Conservation (phyloP, 2,888 invertebrate species). For the Glaucopsyche alexis region DNA sequence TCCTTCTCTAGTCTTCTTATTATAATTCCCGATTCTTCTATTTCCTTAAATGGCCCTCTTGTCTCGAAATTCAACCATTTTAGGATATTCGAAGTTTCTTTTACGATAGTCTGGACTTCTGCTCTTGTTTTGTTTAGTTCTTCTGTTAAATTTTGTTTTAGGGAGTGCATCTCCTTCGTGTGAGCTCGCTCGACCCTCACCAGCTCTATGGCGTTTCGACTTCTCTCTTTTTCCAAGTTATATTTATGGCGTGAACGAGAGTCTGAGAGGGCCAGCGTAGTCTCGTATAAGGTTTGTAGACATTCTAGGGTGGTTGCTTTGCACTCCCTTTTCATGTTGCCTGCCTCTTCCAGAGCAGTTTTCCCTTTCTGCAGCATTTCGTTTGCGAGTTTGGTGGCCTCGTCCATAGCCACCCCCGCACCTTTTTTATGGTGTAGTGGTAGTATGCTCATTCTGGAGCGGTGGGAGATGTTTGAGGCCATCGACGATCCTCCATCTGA, state of each 20-base stretch:
- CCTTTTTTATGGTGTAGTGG: not conserved
- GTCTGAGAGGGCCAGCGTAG: conserved; percentile 33
- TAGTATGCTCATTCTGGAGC: not conserved
- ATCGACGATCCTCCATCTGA: no score
- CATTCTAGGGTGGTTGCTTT: conserved; percentile 28
- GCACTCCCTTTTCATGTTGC: conserved; percentile 12
- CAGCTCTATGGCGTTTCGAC: conserved; percentile 34
- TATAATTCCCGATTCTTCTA: no score
- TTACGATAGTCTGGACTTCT: no score
- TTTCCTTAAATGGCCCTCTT: no score
- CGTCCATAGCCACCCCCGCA: not conserved
- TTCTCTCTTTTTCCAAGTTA: conserved; percentile 38
- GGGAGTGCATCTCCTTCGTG: not conserved
- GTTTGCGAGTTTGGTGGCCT: not conserved
- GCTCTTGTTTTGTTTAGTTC: no score
- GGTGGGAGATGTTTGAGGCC: not conserved
- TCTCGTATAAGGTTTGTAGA: conserved; percentile 27
- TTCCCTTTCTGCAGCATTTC: conserved; percentile 32
- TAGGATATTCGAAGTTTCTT: no score
- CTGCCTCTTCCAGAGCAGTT: conserved; percentile 34
- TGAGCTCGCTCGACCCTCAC: conserved; percentile 35
- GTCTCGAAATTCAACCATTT: no score
- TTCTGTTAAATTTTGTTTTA: not conserved
- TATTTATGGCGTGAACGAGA: conserved; percentile 35
- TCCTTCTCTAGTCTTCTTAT: no score